Base-by-base conservation (phyloP, 2,888 invertebrate genomes). In the Saturnia pavonia region DNA sequence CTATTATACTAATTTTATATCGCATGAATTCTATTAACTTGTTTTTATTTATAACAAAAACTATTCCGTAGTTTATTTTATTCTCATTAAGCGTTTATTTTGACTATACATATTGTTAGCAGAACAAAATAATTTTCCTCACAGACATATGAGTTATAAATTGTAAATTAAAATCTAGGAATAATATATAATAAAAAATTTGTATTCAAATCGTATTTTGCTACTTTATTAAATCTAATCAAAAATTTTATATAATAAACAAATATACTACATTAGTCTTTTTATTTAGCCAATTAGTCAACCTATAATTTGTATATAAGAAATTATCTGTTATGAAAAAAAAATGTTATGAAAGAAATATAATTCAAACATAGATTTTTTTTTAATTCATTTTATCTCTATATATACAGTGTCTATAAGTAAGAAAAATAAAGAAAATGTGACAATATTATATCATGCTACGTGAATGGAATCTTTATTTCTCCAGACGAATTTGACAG, bases 391-490 rank as follows among this genome's bases (percentile, higher is more conserved):
- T 19, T n/a, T 22, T n/a, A 22, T 6, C 22, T 22, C 9, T 54
- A 54, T 54, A 22, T n/a, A 22, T 11, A n/a, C 11, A n/a, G 22
- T n/a, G 7, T 11, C 22, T 54, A 9, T 22, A 22, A 54, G 8
- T 51, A 51, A 7, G 40, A 51, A 27, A 48, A 34, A 66, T n/a
- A 51, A 51, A 66, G 22, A 65, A 69, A 69, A 45, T 22, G 51
- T 16, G 65, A 69, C 16, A 48, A 22, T 48, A 16, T 48, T 51
- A 22, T 69, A 51, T 48, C 34, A 22, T 19, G n/a, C 51, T 66
- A 66, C 65, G 65, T 51, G 69, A 66, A 66, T 16, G 40, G 66
- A 70, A 51, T 14, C 42, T 43, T 67, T 70, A 66, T 70, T 70
- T 48, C 45, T 51, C 34, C 66, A 70, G 70, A 70, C 54, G 22